Conservation (phyloP, 2,888 invertebrate species). For the Lutraria lutraria region DNA sequence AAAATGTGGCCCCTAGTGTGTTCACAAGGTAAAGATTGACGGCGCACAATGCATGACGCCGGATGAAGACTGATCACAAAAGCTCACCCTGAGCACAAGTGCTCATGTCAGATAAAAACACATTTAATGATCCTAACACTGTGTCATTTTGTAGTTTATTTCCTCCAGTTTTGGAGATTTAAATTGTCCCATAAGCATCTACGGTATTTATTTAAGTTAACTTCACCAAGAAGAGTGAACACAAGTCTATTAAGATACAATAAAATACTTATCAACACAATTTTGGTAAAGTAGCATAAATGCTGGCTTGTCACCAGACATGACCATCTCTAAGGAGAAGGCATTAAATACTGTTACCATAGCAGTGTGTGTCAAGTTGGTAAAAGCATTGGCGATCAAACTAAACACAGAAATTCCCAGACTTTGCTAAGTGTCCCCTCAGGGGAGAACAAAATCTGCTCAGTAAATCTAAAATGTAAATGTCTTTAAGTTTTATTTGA, state of each 20-base stretch:
- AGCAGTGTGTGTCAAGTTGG: slow-evolving; percentile 49
- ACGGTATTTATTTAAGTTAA: not conserved
- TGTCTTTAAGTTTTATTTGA: slow-evolving; percentile 45
- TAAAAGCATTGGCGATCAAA: slow-evolving; percentile 53
- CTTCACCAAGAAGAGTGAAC: not conserved
- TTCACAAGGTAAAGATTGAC: too few relatives aligned
- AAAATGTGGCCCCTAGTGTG: too few relatives aligned
- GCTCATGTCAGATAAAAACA: too few relatives aligned
- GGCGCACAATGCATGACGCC: too few relatives aligned
- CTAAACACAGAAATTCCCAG: slow-evolving; percentile 54
- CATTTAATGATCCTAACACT: too few relatives aligned
- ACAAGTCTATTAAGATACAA: slow-evolving; percentile 14
- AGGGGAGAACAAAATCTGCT: slow-evolving; percentile 35
- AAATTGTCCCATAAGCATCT: not conserved
- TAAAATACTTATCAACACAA: slow-evolving; percentile 15
- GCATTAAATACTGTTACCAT: slow-evolving; percentile 49
- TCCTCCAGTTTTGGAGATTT: too few relatives aligned
- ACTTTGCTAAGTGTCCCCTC: slow-evolving; percentile 26
- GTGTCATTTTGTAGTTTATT: too few relatives aligned
- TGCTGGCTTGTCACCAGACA: slow-evolving; percentile 1
- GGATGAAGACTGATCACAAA: too few relatives aligned
- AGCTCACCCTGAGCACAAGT: too few relatives aligned
- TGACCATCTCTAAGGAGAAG: slow-evolving; percentile 39
- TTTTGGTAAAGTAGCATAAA: slow-evolving; percentile 24
- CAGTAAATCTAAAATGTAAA: slow-evolving; percentile 36